These are phyloP conservation scores for Brachystomella parvula DNA, from an alignment of 1,140 invertebrate genomes.

Conservation along the genomic window DNA sequence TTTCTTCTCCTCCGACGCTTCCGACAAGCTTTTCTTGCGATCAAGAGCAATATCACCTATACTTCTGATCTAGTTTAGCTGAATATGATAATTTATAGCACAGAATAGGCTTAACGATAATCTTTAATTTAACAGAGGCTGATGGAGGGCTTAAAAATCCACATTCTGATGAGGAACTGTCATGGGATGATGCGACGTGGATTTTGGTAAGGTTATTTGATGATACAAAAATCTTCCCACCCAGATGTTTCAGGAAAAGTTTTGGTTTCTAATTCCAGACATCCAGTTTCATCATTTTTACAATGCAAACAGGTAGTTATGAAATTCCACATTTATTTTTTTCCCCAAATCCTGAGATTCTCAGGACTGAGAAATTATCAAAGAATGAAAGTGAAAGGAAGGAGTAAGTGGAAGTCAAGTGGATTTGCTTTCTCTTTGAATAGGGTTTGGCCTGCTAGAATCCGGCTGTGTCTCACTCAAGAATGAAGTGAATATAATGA, in stretches of 20 bases:
- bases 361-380: not conserved
- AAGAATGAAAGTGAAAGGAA: not conserved
- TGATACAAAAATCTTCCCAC: not conserved
- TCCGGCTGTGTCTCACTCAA: constrained; percentile 85
- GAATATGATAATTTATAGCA: not conserved
- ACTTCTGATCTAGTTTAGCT: not conserved
- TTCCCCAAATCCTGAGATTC: not conserved
- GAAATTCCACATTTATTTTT: too few relatives aligned
- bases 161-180: not conserved
- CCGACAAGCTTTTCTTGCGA: not conserved
- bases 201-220: constrained; percentile 17
- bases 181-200: constrained; percentile 33
- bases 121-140: not conserved
- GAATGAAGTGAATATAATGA: constrained; percentile 96
- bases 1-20: not conserved
- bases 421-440: not conserved
- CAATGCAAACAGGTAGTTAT: constrained; percentile 36
- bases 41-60: not conserved
- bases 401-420: not conserved
- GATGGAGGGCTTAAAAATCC: not conserved
- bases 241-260: not conserved
- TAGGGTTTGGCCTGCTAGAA: constrained; percentile 81
- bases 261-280: constrained; percentile 10
- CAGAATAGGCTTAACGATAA: not conserved
- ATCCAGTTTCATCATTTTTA: constrained; percentile 37